phyloP scores from a whole-genome alignment of 2,888 invertebrate genomes.

The Megalurothrips usitatus region DNA sequence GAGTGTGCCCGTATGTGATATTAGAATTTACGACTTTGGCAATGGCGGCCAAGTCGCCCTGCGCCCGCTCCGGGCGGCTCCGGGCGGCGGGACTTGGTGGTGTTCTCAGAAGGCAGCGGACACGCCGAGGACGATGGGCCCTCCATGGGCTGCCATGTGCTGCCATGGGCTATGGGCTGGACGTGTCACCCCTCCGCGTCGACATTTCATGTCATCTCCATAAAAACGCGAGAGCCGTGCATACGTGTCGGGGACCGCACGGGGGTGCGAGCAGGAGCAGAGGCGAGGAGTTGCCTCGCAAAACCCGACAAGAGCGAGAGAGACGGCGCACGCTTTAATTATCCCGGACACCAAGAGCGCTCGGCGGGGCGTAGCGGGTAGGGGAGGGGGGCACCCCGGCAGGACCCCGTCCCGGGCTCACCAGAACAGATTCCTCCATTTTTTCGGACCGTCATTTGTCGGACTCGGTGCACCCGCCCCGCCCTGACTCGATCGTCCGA shows the following conservation, averaged over 20 bases:
- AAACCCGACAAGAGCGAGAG: not conserved
- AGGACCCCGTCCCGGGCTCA: not conserved
- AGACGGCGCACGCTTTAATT: not conserved
- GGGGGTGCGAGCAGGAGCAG: too few relatives aligned
- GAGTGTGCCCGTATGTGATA: not conserved
- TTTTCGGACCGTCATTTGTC: conserved; percentile 21
- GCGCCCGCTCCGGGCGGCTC: not conserved
- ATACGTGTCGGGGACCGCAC: too few relatives aligned
- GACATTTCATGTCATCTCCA: too few relatives aligned
- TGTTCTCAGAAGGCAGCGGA: not conserved
- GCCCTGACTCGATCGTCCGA: not conserved
- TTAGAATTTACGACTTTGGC: conserved; percentile 12
- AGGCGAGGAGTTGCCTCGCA: too few relatives aligned
- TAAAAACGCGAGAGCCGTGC: too few relatives aligned
- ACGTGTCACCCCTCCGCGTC: too few relatives aligned
- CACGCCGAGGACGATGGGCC: not conserved
- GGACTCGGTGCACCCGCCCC: conserved; percentile 5
- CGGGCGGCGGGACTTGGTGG: not conserved
- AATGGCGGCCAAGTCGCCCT: not conserved
- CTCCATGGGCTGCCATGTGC: not conserved
- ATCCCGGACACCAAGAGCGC: not conserved
- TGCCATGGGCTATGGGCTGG: not conserved
- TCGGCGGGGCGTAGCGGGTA: not conserved
- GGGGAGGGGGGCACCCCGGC: not conserved
- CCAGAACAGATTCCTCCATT: conserved; percentile 15